These are phyloP conservation scores for Sturmia bella DNA, from an alignment of 2,888 invertebrate species.

Conservation along the genomic window DNA sequence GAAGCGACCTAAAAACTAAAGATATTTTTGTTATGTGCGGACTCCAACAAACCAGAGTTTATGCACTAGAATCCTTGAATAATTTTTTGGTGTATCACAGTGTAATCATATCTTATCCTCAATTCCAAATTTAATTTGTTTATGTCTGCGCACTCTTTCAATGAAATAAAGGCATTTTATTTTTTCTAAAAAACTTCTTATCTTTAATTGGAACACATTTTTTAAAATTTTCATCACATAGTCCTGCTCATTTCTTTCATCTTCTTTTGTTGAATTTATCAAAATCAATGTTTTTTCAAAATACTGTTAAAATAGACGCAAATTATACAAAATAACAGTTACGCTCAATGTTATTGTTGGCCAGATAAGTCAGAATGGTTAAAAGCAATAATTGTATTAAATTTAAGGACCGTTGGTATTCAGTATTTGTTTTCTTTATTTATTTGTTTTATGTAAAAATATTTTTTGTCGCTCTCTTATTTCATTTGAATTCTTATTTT, in stretches of 20 bases:
- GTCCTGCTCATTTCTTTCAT: constrained; percentile 19
- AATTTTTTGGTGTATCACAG: too few relatives aligned
- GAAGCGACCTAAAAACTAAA: too few relatives aligned
- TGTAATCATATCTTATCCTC: too few relatives aligned
- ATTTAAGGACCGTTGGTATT: constrained; percentile 61
- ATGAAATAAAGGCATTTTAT: too few relatives aligned
- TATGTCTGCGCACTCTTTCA: too few relatives aligned
- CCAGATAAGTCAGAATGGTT: constrained; percentile 31
- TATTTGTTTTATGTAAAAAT: background rate
- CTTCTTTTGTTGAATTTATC: constrained; percentile 51
- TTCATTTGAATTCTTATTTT: constrained; percentile 63
- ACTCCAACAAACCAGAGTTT: too few relatives aligned
- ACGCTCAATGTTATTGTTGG: constrained; percentile 29
- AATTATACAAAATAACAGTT: constrained; percentile 16
- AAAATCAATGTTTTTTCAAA: constrained; percentile 68
- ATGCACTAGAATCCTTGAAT: too few relatives aligned
- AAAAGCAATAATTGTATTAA: constrained; percentile 63
- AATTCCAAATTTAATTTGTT: too few relatives aligned
- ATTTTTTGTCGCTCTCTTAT: constrained; percentile 1
- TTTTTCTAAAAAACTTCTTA: too few relatives aligned
- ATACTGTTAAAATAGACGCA: constrained; percentile 57
- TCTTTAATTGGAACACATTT: too few relatives aligned
- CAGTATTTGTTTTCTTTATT: too few relatives aligned
- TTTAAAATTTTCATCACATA: constrained; percentile 19
- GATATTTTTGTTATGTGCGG: too few relatives aligned